Evolutionary conservation across 2,113 vertebrate species (phyloP), one percentile per base, ranked within the genome.

Genomic region (Sorex fumeus): DNA sequence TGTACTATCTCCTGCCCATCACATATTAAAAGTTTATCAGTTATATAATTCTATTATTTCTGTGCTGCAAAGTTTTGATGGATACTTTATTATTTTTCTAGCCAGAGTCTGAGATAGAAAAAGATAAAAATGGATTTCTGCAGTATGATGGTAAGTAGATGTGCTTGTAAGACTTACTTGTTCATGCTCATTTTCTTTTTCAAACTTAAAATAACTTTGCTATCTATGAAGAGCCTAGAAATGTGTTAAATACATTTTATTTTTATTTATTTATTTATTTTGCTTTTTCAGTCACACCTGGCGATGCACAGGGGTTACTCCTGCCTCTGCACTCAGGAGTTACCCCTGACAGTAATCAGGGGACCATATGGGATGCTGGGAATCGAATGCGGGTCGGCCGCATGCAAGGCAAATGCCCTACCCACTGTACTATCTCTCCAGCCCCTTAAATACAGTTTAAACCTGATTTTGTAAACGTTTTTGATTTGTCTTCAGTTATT

Each of bases 141-240:
- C 98, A 98, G 3, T 99, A 99, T 95, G 99, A 99, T 97, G 98
- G 99, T 99, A 96, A 98, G 98, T 96, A 88, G 57, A 89, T 89
- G 74, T 25, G 27, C 53, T 13, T 93, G 62, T 87, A 75, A 85
- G 96, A 82, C 1, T 16, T 91, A 16, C 69, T 10, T 25, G 50
- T 43, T 94, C 90, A 71, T 67, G 45, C 50, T 93, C 50, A 25
- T 95, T 95, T 87, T 84, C 36, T 88, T 72, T 91, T 83, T 69
- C 47, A 88, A 77, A 64, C 86, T 4, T 16, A 66, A 71, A 30
- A 90, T 47, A 81, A 47, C 43, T 47, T 85, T 13, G 28, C 21
- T 79, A 0, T 53, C 60, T 86, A 16, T 50, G 30, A 84, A 84
- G 34, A 84, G 43, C 86, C 25, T 43, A 87, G 85, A 71, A 92